Percentiles rank a stretch among this genome's conserved stretches.
phyloP scores from a whole-genome alignment of 1,140 invertebrate genomes.

The Microplitis mediator region DNA sequence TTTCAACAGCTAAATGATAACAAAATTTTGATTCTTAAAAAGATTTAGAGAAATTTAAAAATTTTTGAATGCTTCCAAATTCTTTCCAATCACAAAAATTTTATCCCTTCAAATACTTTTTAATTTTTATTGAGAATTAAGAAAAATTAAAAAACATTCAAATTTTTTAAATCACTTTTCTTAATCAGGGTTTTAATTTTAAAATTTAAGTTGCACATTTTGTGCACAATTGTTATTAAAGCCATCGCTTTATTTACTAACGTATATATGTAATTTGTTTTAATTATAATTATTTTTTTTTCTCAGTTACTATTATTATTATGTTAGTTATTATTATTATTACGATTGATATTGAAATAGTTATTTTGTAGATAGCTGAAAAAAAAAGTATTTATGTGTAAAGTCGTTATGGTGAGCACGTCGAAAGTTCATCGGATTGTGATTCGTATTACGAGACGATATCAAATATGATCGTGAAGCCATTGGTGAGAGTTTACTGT shows the following conservation, averaged over 20 bases:
- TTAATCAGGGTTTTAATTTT: too few species aligned
- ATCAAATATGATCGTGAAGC: slow-evolving; percentile 3
- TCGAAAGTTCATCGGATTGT: slow-evolving; percentile 16
- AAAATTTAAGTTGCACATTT: not conserved
- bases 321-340: not conserved
- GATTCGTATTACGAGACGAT: slow-evolving; percentile 3
- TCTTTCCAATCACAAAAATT: too few species aligned
- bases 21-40: too few species aligned
- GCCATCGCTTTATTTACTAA: slow-evolving; percentile 11
- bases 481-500: not conserved
- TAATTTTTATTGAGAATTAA: too few species aligned
- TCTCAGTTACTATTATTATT: not conserved
- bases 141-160: too few species aligned
- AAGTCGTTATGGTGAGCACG: slow-evolving; percentile 15
- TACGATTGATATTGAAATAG: not conserved
- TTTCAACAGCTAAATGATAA: too few species aligned
- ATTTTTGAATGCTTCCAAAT: too few species aligned
- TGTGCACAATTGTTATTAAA: slow-evolving; percentile 18
- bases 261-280: not conserved
- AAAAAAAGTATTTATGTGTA: slow-evolving; percentile 21
- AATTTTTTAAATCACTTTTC: too few species aligned
- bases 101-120: too few species aligned
- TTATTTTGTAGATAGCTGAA: slow-evolving; percentile 26
- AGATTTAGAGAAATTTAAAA: too few species aligned
- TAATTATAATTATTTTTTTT: not conserved